Percentiles rank a stretch among this genome's conserved stretches.
Evolutionary conservation across 2,797 vertebrate genomes (phyloP).

Genomic region (Taenioides sp.): DNA sequence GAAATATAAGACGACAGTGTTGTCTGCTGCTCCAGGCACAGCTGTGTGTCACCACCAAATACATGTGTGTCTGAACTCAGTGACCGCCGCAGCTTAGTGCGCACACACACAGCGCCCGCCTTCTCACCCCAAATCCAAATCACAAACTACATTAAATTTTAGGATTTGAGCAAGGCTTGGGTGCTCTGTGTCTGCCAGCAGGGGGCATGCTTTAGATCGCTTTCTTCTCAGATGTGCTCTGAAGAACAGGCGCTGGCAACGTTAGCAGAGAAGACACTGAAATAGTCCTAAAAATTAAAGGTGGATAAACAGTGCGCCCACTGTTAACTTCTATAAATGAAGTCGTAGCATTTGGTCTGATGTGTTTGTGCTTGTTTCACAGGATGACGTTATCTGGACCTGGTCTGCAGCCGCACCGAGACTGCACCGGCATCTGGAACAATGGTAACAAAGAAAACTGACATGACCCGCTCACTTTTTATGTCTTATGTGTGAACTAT

Average conservation of each 20-base stretch:
- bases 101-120: conserved; percentile 7
- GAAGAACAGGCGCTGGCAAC: conserved; percentile 48
- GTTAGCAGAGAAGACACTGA: conserved; percentile 34
- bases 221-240: conserved; percentile 51
- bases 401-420: conserved; percentile 25
- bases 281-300: conserved; percentile 23
- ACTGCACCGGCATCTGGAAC: conserved; percentile 33
- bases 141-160: conserved; percentile 27
- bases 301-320: background rate
- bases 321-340: background rate
- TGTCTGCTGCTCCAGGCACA: conserved; percentile 59
- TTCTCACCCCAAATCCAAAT: conserved; percentile 31
- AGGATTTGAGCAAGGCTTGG: conserved; percentile 43
- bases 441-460: conserved; percentile 34
- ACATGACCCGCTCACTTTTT: background rate
- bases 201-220: conserved; percentile 57
- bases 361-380: conserved; percentile 35
- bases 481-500: background rate
- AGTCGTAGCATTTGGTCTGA: conserved; percentile 21
- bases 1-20: conserved; percentile 66
- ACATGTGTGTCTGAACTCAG: conserved; percentile 19
- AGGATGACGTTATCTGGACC: conserved; percentile 43
- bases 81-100: conserved; percentile 30
- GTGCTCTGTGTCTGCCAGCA: conserved; percentile 71
- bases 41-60: conserved; percentile 55